Evolutionary conservation across 2,888 invertebrate genomes (phyloP).

Genomic region (Petrophora chlorosata): DNA sequence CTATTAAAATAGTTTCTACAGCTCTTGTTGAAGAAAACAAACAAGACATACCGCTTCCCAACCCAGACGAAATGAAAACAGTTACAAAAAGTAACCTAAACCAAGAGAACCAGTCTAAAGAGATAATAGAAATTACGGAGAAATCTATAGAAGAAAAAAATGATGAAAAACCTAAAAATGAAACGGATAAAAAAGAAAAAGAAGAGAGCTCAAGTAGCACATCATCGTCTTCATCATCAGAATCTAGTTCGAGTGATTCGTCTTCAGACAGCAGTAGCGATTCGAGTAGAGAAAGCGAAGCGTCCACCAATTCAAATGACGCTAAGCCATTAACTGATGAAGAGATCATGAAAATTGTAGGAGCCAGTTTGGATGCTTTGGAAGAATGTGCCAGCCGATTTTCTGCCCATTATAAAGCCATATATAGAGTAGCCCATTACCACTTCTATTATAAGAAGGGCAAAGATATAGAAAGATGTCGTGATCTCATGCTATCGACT

Average conservation of each 20-base stretch:
- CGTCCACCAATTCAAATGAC: conserved; percentile 71
- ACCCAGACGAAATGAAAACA: conserved; percentile 23
- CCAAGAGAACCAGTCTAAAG: conserved; percentile 1
- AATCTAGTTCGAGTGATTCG: conserved; percentile 84
- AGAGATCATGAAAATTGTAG: conserved; percentile 85
- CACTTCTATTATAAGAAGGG: conserved; percentile 89
- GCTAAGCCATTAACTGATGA: conserved; percentile 72
- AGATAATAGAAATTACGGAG: conserved; percentile 33
- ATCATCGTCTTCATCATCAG: conserved; percentile 72
- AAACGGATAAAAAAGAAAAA: conserved; percentile 56
- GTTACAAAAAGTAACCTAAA: conserved; percentile 1
- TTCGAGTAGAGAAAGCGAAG: conserved; percentile 80
- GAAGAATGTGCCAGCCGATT: conserved; percentile 93
- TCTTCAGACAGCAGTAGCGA: conserved; percentile 80
- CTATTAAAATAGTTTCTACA: conserved; percentile 27
- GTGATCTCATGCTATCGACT: conserved; percentile 87
- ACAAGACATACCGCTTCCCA: conserved; percentile 7
- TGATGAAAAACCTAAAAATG: conserved; percentile 35
- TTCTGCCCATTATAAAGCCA: conserved; percentile 96
- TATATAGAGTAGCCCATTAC: conserved; percentile 93
- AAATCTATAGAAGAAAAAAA: conserved; percentile 36
- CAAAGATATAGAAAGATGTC: conserved; percentile 87
- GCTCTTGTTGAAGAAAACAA: conserved; percentile 31
- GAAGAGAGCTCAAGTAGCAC: conserved; percentile 68
- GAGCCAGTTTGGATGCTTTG: conserved; percentile 89